Evolutionary conservation across 2,113 vertebrate species (phyloP).

Genomic region (Neodon shergylaensis): DNA sequence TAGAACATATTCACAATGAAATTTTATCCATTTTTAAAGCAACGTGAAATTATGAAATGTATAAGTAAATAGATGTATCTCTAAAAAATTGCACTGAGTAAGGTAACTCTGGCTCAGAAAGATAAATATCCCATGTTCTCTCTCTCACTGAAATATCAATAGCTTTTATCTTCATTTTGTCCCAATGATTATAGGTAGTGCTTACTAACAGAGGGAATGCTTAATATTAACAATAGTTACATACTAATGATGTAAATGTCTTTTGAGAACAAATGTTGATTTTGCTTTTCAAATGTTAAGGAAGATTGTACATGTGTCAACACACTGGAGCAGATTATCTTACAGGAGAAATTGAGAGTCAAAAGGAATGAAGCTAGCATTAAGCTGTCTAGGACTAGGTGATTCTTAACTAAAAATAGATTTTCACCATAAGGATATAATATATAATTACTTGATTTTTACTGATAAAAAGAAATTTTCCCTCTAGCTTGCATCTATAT

Average conservation of each 20-base stretch:
- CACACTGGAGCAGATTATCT: background rate
- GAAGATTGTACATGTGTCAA: constrained; percentile 1
- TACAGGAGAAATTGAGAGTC: constrained; percentile 2
- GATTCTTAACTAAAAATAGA: constrained; percentile 38
- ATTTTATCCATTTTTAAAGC: background rate
- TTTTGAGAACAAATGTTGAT: constrained; percentile 48
- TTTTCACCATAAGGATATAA: background rate
- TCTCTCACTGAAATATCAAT: background rate
- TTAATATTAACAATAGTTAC: constrained; percentile 52
- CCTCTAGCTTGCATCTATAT: background rate
- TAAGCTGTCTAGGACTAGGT: constrained; percentile 16
- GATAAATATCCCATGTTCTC: background rate
- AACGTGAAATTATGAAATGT: background rate
- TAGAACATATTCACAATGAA: background rate
- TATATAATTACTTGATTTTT: constrained; percentile 44
- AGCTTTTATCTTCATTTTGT: background rate
- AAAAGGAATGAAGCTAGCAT: constrained; percentile 50
- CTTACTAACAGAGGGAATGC: background rate
- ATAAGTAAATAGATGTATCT: background rate
- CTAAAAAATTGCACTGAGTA: background rate
- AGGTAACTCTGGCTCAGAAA: background rate
- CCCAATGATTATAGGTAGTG: background rate
- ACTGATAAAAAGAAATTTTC: background rate
- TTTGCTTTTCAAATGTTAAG: constrained; percentile 61
- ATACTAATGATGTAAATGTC: constrained; percentile 7